These are phyloP conservation scores for Chaetura pelagica DNA, from an alignment of 2,113 vertebrate species.

Conservation along the genomic window DNA sequence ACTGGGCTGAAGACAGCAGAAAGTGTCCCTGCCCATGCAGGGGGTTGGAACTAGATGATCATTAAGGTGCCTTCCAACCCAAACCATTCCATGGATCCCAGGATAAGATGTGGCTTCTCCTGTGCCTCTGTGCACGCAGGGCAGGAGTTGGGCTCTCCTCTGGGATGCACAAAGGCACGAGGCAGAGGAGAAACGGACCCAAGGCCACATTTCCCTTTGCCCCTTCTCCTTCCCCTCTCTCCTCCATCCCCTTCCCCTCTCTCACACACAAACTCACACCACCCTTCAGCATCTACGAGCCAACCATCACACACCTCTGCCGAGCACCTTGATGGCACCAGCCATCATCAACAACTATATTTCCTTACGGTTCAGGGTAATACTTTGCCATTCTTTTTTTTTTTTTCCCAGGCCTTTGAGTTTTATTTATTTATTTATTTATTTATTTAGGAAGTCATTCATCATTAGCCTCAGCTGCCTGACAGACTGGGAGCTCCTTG, in stretches of 20 bases:
- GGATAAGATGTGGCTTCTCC: background rate
- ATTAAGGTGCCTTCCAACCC: no score
- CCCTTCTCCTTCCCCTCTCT: background rate
- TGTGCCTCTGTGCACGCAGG: background rate
- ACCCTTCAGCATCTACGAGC: background rate
- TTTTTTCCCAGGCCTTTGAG: background rate
- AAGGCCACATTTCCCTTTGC: background rate
- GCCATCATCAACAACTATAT: rapidly evolving
- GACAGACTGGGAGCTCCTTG: constrained; percentile 31
- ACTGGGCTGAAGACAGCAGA: background rate
- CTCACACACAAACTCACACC: background rate
- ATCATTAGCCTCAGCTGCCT: constrained; percentile 46
- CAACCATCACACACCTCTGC: rapidly evolving
- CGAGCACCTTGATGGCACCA: background rate
- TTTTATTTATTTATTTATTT: constrained; percentile 20
- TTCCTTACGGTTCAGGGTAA: background rate
- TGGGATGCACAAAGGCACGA: rapidly evolving
- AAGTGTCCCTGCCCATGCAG: no score
- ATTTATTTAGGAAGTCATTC: constrained; percentile 54
- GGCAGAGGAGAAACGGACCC: background rate
- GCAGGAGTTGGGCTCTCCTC: background rate
- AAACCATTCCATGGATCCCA: no score
- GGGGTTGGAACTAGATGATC: no score
- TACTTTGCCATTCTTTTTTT: background rate
- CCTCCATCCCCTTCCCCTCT: rapidly evolving